Evolutionary conservation across 2,797 vertebrate species (phyloP).

Genomic region (Netta rufina): DNA sequence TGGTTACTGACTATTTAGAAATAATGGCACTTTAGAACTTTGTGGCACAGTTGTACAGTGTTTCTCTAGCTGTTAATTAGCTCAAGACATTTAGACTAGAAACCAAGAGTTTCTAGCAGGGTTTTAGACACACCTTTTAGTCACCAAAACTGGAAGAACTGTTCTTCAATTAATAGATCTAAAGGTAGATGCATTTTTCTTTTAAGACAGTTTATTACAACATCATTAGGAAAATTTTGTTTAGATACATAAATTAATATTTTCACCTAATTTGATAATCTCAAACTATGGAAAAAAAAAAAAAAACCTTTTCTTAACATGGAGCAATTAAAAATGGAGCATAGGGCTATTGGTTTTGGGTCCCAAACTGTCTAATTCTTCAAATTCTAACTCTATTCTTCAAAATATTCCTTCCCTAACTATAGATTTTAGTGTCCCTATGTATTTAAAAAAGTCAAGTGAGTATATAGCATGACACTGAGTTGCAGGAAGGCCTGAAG

Average conservation of each 20-base stretch:
- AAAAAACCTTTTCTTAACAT: background rate
- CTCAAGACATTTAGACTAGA: background rate
- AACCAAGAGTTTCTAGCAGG: background rate
- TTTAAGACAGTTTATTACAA: background rate
- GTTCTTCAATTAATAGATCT: background rate
- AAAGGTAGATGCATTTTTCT: background rate
- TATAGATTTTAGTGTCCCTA: background rate
- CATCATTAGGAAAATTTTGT: background rate
- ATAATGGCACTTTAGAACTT: background rate
- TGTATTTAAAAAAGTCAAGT: background rate
- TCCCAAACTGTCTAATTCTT: background rate
- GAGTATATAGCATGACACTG: background rate
- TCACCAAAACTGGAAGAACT: background rate
- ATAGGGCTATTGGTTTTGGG: background rate
- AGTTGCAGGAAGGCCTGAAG: background rate
- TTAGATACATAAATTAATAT: background rate
- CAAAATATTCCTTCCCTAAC: background rate
- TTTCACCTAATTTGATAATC: background rate
- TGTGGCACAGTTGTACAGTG: background rate
- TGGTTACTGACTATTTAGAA: background rate
- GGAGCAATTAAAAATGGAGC: background rate
- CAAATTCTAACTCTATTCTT: background rate
- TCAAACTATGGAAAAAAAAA: background rate
- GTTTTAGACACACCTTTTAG: background rate
- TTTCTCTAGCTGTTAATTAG: background rate